Conservation (phyloP, 2,888 invertebrate species). For the Ischnus inquisitorius region DNA sequence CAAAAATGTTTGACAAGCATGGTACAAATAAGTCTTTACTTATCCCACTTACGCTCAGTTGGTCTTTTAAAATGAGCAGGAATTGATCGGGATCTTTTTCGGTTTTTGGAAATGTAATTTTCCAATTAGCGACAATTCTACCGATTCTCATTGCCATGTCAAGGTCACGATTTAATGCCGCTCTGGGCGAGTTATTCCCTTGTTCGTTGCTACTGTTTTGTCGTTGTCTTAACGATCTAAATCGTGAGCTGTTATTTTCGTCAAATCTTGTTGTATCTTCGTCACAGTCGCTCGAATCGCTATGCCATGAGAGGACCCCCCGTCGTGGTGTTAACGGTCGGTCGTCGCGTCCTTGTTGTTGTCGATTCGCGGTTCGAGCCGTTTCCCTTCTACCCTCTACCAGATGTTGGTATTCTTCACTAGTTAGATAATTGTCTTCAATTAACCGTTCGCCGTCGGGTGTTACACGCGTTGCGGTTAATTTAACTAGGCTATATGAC, state of each 20-base stretch:
- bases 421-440: background rate
- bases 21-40: too few relatives aligned
- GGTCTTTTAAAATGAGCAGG: too few relatives aligned
- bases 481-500: background rate
- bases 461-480: too few relatives aligned
- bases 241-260: background rate
- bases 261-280: background rate
- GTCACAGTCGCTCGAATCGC: slow-evolving; percentile 46
- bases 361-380: background rate
- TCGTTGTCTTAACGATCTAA: background rate
- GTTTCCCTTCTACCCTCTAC: background rate
- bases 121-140: too few relatives aligned
- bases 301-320: slow-evolving; percentile 36
- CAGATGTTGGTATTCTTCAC: background rate
- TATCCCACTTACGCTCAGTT: too few relatives aligned
- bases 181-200: too few relatives aligned
- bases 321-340: background rate
- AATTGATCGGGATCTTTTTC: too few relatives aligned
- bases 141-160: too few relatives aligned
- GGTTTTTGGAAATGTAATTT: too few relatives aligned
- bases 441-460: background rate
- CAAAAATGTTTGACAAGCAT: too few relatives aligned
- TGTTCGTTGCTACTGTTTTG: too few relatives aligned
- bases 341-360: slow-evolving; percentile 7
- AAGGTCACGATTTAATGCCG: too few relatives aligned